Conservation (phyloP, 2,113 vertebrate species). For the Barbus barbus region DNA sequence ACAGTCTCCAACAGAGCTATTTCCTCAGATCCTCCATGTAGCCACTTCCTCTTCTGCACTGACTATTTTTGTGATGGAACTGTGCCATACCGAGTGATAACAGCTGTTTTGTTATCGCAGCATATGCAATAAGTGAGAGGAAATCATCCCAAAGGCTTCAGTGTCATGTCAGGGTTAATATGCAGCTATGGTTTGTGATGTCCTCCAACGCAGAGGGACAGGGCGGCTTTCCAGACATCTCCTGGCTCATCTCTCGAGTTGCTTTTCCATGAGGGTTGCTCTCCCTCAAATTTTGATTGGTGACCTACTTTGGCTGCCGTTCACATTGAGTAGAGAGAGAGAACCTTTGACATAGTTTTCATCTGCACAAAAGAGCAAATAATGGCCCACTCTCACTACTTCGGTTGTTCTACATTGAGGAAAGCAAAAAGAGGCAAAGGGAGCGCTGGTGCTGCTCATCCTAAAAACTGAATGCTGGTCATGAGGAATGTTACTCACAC, state of each 20-base stretch:
- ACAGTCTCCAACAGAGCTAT: constrained; percentile 32
- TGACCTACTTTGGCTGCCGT: constrained; percentile 51
- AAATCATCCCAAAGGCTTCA: neutral
- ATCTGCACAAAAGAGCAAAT: constrained; percentile 50
- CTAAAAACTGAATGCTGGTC: constrained; percentile 12
- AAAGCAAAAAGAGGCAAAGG: constrained; percentile 8
- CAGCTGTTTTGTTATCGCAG: constrained; percentile 31
- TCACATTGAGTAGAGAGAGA: constrained; percentile 26
- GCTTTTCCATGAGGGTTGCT: constrained; percentile 8
- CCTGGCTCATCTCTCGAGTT: neutral
- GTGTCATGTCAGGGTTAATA: constrained; percentile 1
- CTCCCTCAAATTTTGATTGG: constrained; percentile 20
- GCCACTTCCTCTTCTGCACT: constrained; percentile 40
- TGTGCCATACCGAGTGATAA: neutral
- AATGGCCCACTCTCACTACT: constrained; percentile 32
- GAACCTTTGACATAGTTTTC: constrained; percentile 41
- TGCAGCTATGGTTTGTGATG: constrained; percentile 4
- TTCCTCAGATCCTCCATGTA: constrained; percentile 46
- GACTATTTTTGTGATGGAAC: constrained; percentile 44
- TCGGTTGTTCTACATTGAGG: constrained; percentile 2
- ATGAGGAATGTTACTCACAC: constrained; percentile 24
- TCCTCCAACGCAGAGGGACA: neutral
- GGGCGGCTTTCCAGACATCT: constrained; percentile 8
- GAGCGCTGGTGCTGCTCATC: constrained; percentile 28
- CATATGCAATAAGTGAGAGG: neutral